Evolutionary conservation across 2,113 vertebrate species (phyloP), one percentile per base, ranked within the genome.

Genomic region (Pheucticus melanocephalus): DNA sequence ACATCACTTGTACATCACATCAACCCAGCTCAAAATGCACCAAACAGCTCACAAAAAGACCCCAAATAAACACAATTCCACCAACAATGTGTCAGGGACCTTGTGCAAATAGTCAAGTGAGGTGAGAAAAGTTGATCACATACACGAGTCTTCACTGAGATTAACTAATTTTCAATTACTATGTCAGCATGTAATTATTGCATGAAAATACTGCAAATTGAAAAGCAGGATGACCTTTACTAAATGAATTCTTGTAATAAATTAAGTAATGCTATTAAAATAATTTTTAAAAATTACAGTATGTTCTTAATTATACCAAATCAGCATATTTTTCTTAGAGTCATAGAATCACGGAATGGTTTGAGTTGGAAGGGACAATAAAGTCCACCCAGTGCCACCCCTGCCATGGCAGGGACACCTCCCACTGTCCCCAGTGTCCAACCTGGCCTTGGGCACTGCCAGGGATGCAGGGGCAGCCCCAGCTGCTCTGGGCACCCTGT

Each of bases 301-400:
- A 40, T 60, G 11, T 53, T 77, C 54, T 59, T 60, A 83, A 80
- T 61, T 71, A 27, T 33, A 92, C 53, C 31, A 63, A n/a, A 42
- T 47, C 30, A 61, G 30, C 30, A 20, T 8, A 9, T 82, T 69
- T 90, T 69, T 77, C 24, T 31, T 16, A 37, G 25, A 82, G 17
- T 31, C 21, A 31, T 5, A 23, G 12, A 40, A 33, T 40, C 25
- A 5, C 4, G 0, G 35, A 69, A 42, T 28, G 22, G 8, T 15
- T 42, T 45, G 20, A 13, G 17, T 22, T 11, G 8, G 22, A 3
- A 28, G 5, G 10, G 30, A 40, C 5, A 1, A 25, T 1, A n/a
- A 39, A 89, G 0, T 7, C 0, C 69, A 18, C 0, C 20, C 24
- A 2, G 0, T 18, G 0, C 20, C 24, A 9, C 30, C 48, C 48